A percentile compares a stretch with the other conserved stretches of the same genome.
These are phyloP conservation scores for Channa argus DNA, from an alignment of 2,113 vertebrate genomes.

Conservation along the genomic window DNA sequence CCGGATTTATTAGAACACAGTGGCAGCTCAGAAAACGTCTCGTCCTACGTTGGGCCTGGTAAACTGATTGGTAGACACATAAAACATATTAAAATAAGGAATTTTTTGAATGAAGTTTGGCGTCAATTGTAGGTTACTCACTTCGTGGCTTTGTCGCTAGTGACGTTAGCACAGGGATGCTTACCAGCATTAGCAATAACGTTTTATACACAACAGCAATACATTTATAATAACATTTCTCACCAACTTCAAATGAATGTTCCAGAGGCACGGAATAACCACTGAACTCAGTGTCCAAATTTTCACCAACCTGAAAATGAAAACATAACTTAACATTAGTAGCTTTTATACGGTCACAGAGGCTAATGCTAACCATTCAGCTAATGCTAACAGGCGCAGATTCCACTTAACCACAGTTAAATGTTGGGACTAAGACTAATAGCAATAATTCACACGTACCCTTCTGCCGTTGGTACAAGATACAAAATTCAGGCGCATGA, in stretches of 20 bases:
- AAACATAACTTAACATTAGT: background rate
- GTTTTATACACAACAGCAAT: rapidly evolving
- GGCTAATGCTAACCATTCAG: constrained; percentile 49
- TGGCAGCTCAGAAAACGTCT: too few species aligned
- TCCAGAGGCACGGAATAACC: constrained; percentile 87
- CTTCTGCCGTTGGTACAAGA: constrained; percentile 77
- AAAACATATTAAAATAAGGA: background rate
- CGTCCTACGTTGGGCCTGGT: background rate
- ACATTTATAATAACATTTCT: constrained; percentile 50
- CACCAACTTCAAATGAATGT: constrained; percentile 92
- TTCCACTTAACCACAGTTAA: background rate
- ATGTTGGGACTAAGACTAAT: rapidly evolving
- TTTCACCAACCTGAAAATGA: constrained; percentile 80
- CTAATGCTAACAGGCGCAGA: constrained; percentile 15
- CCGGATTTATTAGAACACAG: background rate
- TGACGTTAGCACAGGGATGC: background rate
- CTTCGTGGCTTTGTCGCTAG: background rate
- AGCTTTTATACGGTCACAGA: constrained; percentile 9
- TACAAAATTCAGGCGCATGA: constrained; percentile 41
- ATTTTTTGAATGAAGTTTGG: too few species aligned
- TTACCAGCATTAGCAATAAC: background rate
- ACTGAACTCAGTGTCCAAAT: constrained; percentile 82
- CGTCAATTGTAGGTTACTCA: too few species aligned
- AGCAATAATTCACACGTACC: constrained; percentile 61
- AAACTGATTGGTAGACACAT: background rate